phyloP scores from a whole-genome alignment of 2,113 vertebrate species.

The Nyctibius bracteatus region DNA sequence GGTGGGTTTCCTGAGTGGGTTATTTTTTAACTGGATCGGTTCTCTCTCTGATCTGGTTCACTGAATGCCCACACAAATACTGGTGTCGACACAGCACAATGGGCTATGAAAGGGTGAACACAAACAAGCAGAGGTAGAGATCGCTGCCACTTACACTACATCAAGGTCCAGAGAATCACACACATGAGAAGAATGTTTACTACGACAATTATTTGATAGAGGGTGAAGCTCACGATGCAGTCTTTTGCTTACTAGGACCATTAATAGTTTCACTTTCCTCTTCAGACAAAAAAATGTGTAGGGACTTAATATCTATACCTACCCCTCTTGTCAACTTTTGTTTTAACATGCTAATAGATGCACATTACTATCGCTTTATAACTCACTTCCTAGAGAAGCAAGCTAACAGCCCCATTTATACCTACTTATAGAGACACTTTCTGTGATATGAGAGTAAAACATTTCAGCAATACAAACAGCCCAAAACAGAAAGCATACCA shows the following conservation, averaged over 20 bases:
- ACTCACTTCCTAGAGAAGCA: background rate
- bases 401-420: background rate
- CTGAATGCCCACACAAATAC: background rate
- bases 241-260: background rate
- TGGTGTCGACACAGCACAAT: background rate
- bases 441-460: background rate
- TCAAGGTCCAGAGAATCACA: background rate
- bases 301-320: background rate
- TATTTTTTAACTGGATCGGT: background rate
- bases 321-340: background rate
- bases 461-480: background rate
- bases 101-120: background rate
- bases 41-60: background rate
- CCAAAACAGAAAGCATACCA: background rate
- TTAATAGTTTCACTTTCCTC: background rate
- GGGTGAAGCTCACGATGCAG: background rate
- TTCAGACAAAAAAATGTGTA: background rate
- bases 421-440: background rate
- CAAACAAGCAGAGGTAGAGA: background rate
- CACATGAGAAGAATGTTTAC: background rate
- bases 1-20: background rate
- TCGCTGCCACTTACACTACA: background rate
- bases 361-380: background rate
- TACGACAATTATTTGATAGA: background rate
- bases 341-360: background rate